Evolutionary conservation across 2,888 invertebrate genomes (phyloP).

Genomic region (Hirtodrosophila cameraria): DNA sequence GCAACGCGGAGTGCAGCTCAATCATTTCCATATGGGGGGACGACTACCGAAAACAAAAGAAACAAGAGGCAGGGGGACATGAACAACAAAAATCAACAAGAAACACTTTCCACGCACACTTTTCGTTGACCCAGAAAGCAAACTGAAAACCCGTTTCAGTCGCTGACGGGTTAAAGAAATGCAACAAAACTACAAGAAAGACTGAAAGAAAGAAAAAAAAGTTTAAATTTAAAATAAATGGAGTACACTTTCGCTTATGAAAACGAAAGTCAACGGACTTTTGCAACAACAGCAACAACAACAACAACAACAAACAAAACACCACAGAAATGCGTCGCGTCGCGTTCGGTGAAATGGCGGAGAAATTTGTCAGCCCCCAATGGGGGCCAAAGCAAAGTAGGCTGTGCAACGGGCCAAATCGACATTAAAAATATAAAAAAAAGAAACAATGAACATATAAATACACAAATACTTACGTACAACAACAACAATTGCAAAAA

Average conservation of each 20-base stretch:
- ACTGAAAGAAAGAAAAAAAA: constrained; percentile 39
- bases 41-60: background rate
- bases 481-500: constrained; percentile 5
- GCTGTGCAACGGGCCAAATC: constrained; percentile 53
- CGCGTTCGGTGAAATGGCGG: constrained; percentile 68
- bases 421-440: constrained; percentile 15
- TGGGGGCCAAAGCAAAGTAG: constrained; percentile 35
- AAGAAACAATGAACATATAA: constrained; percentile 27
- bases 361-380: constrained; percentile 59
- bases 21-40: constrained; percentile 45
- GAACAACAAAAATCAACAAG: constrained; percentile 22
- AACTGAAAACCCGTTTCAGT: constrained; percentile 63
- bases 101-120: constrained; percentile 68
- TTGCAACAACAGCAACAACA: constrained; percentile 50
- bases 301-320: constrained; percentile 20
- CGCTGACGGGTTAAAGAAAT: constrained; percentile 69
- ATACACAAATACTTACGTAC: constrained; percentile 8
- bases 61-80: background rate
- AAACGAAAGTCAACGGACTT: constrained; percentile 83
- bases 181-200: constrained; percentile 71
- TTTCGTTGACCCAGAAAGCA: constrained; percentile 72
- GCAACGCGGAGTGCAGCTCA: constrained; percentile 37
- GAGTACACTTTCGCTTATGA: constrained; percentile 83
- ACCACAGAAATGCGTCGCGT: constrained; percentile 35
- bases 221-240: constrained; percentile 72